phyloP scores from a whole-genome alignment of 2,888 invertebrate species.

The Polymixis lichenea region DNA sequence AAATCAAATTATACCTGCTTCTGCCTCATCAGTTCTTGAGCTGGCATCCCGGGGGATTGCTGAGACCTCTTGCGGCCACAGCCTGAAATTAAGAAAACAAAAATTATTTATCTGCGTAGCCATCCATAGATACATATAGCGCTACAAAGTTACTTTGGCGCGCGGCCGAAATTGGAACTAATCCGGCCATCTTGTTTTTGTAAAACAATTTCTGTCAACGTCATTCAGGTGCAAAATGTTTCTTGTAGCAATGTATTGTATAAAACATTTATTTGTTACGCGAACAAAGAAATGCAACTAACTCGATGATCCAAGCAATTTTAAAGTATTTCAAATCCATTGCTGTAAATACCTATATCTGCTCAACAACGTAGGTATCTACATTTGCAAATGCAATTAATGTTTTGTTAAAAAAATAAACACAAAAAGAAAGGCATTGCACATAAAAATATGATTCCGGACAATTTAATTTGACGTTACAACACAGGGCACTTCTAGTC shows the following conservation, averaged over 20 bases:
- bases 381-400: no score
- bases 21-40: constrained; percentile 83
- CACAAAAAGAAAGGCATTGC: no score
- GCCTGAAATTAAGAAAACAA: constrained; percentile 84
- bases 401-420: no score
- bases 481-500: neutral
- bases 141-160: neutral
- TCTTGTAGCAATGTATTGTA: no score
- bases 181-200: neutral
- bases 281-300: neutral
- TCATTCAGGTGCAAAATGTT: no score
- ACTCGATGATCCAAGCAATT: no score
- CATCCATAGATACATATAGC: neutral
- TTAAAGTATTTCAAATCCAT: no score
- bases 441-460: no score
- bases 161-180: neutral
- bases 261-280: no score
- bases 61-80: constrained; percentile 93
- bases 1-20: constrained; percentile 76
- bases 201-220: no score
- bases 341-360: no score
- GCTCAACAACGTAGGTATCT: no score
- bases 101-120: neutral
- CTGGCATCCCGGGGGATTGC: constrained; percentile 85
- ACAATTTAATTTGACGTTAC: neutral